A percentile compares a stretch with the other conserved stretches of the same genome.
Conservation (phyloP, 2,797 vertebrate species). For the Neosalanx taihuensis region DNA sequence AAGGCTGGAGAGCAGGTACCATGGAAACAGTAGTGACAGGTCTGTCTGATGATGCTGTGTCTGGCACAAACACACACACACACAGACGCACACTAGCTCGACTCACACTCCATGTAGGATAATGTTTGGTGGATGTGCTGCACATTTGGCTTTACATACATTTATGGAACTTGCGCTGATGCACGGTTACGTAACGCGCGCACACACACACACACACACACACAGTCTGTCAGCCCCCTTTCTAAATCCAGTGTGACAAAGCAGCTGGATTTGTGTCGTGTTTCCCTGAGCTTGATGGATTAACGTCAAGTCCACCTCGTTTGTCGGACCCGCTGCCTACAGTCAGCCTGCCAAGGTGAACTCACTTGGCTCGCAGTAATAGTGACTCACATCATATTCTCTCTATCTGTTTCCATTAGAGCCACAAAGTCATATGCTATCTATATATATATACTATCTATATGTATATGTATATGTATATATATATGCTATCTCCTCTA, state of each 20-base stretch:
- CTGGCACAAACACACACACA: neutral
- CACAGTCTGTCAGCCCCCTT: neutral
- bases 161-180: neutral
- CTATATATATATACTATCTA: neutral
- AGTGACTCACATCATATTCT: constrained; percentile 23
- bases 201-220: neutral
- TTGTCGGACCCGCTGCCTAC: constrained; percentile 9
- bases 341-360: constrained; percentile 25
- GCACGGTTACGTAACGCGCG: neutral
- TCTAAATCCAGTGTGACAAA: constrained; percentile 23
- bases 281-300: constrained; percentile 36
- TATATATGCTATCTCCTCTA: too few relatives aligned
- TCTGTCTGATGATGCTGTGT: neutral
- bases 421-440: neutral
- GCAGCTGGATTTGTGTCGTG: constrained; percentile 16
- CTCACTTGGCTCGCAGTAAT: constrained; percentile 3
- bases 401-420: neutral
- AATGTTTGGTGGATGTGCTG: neutral
- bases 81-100: too few relatives aligned
- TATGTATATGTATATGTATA: too few relatives aligned
- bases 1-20: neutral
- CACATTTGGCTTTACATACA: neutral
- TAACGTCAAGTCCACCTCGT: constrained; percentile 26
- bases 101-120: neutral
- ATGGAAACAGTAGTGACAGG: neutral